A percentile compares a stretch with the other conserved stretches of the same genome.
These are phyloP conservation scores for Lateolabrax maculatus DNA, from an alignment of 2,797 vertebrate species.

Conservation along the genomic window DNA sequence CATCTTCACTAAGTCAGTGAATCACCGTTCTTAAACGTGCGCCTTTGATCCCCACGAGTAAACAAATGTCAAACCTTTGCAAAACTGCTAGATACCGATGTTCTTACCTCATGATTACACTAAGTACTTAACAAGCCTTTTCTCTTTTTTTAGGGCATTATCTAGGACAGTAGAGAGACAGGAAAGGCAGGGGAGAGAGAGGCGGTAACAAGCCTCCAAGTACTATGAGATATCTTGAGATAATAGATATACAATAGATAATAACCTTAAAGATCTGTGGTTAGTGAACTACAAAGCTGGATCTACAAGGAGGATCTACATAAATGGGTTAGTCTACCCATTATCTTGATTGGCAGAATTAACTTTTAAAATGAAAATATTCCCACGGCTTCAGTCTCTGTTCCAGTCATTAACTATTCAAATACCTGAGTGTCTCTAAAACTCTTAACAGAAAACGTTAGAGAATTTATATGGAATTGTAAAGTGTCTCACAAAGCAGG, in stretches of 20 bases:
- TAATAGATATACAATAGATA: background rate
- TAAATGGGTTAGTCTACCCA: background rate
- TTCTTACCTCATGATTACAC: background rate
- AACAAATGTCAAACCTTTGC: background rate
- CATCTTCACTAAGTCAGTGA: background rate
- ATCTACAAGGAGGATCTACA: too few relatives aligned
- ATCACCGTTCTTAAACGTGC: background rate
- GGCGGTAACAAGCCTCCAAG: too few relatives aligned
- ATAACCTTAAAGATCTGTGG: too few relatives aligned
- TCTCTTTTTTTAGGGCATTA: too few relatives aligned
- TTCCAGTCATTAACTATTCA: background rate
- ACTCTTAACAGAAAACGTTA: background rate
- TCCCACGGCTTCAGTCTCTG: background rate
- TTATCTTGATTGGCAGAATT: background rate
- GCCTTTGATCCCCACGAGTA: background rate
- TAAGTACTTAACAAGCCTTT: background rate
- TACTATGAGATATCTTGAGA: background rate
- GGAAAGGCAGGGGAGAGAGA: too few relatives aligned
- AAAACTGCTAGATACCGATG: background rate
- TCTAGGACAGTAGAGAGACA: too few relatives aligned
- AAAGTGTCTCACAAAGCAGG: slow-evolving; percentile 14
- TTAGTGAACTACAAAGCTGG: too few relatives aligned
- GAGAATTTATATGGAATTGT: slow-evolving; percentile 5
- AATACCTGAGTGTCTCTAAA: slow-evolving; percentile 5
- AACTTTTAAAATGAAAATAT: background rate